These are phyloP conservation scores for Conus ventricosus DNA, from an alignment of 1,140 invertebrate species.

Conservation along the genomic window DNA sequence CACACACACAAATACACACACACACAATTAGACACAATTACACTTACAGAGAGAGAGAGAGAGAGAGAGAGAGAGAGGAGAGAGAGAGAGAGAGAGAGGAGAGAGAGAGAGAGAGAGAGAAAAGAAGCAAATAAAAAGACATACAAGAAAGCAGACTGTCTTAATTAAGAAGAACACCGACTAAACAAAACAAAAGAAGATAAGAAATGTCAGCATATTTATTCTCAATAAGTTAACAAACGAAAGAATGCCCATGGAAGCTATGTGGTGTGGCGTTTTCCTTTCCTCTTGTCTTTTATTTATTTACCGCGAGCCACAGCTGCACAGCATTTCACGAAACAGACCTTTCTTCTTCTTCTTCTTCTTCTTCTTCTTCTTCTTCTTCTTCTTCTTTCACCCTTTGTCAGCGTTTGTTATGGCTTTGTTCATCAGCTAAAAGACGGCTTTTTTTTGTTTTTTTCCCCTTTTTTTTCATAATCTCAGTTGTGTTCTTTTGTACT, in stretches of 20 bases:
- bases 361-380: too few relatives aligned
- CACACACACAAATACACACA: too few relatives aligned
- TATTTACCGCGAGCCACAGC: too few relatives aligned
- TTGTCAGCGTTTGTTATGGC: too few relatives aligned
- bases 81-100: not conserved
- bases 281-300: too few relatives aligned
- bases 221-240: not conserved
- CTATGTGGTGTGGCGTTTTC: not conserved
- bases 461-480: too few relatives aligned
- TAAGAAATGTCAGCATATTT: not conserved
- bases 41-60: conserved; percentile 21
- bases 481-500: too few relatives aligned
- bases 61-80: conserved; percentile 10
- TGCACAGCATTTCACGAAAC: not conserved
- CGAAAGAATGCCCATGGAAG: not conserved
- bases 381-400: too few relatives aligned
- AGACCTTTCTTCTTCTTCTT: not conserved
- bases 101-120: not conserved
- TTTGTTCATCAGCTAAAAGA: too few relatives aligned
- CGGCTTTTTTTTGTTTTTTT: too few relatives aligned
- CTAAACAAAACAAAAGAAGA: not conserved
- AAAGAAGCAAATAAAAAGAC: too few relatives aligned
- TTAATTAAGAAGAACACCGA: not conserved
- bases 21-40: too few relatives aligned
- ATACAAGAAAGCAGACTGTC: not conserved